phyloP scores from a whole-genome alignment of 2,797 vertebrate genomes.

The Anomalospiza imberbis region DNA sequence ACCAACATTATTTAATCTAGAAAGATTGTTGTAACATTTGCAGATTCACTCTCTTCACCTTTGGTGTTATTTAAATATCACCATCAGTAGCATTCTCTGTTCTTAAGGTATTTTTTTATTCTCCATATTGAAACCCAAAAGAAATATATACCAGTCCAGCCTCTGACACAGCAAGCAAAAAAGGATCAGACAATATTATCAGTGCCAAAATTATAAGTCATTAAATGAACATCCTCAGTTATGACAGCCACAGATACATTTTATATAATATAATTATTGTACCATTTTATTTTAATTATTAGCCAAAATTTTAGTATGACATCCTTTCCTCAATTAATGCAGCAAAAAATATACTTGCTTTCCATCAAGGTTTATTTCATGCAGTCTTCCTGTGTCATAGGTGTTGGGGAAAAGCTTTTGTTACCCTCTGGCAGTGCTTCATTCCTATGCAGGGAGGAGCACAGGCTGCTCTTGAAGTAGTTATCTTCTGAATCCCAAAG shows the following conservation, averaged over 20 bases:
- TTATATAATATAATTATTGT: background rate
- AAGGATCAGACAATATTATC: background rate
- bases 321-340: background rate
- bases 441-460: background rate
- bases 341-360: background rate
- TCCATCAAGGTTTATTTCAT: background rate
- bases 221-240: background rate
- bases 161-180: background rate
- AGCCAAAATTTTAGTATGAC: background rate
- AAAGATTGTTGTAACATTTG: background rate
- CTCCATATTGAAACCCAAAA: background rate
- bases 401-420: background rate
- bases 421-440: background rate
- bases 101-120: background rate
- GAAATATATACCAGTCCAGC: background rate
- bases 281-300: background rate
- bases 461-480: background rate
- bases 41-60: background rate
- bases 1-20: background rate
- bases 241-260: background rate
- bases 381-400: background rate
- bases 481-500: background rate
- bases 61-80: background rate
- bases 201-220: background rate
- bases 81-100: background rate